A percentile compares a stretch with the other conserved stretches of the same genome.
Conservation (phyloP, 2,113 vertebrate genomes). For the Dromas ardeola region DNA sequence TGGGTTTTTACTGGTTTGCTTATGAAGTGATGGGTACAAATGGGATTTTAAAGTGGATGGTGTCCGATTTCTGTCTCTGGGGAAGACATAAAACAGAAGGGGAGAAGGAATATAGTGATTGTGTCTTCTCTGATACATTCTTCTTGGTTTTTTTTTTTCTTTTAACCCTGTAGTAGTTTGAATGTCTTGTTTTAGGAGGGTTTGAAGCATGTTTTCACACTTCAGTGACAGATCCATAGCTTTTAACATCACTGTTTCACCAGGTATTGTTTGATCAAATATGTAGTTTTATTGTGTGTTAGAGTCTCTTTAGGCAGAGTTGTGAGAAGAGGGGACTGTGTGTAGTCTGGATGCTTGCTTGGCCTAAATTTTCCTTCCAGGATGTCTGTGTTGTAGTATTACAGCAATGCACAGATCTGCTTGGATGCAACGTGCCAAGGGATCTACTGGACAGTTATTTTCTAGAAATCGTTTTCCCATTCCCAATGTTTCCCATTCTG, state of each 20-base stretch:
- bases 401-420: neutral
- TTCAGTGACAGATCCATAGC: neutral
- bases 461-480: neutral
- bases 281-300: accelerated
- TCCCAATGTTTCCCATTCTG: neutral
- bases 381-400: neutral
- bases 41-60: neutral
- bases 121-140: neutral
- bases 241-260: neutral
- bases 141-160: neutral
- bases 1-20: neutral
- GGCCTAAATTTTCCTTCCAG: neutral
- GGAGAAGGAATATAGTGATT: neutral
- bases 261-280: neutral
- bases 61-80: neutral
- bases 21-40: neutral
- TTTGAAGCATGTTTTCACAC: neutral
- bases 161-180: neutral
- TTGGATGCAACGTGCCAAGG: neutral
- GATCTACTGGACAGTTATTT: neutral
- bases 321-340: neutral
- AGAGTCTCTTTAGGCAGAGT: neutral
- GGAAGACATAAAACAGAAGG: neutral
- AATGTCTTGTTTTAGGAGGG: neutral
- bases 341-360: neutral